Evolutionary conservation across 2,113 vertebrate genomes (phyloP), one percentile per base, ranked within the genome.

Genomic region (Neodontobutis hainanensis): DNA sequence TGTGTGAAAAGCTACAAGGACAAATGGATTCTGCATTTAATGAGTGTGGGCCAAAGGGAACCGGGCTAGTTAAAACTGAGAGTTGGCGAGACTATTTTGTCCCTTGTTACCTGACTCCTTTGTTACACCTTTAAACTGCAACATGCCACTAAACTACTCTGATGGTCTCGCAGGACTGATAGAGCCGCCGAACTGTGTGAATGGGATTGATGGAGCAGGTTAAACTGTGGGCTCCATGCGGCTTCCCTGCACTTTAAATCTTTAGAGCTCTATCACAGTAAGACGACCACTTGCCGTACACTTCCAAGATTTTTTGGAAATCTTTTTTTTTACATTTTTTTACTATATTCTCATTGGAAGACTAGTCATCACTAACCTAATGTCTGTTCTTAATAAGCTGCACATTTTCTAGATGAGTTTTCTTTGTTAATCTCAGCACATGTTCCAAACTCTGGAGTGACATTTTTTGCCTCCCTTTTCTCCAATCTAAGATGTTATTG

Each of bases 401-500:
- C 10, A 6, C 64, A 60, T 42, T 74, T 65, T 51, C 36, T 67
- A 83, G 10, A 61, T 70, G 52, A 66, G 51, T 12, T 80, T 57
- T 74, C 73, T 86, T 84, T 78, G 61, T 85, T 61, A 69, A 67
- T 10, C 27, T 42, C 5, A 59, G 57, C 68, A 32, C 65, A 15
- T 78, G 59, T 87, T 73, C 80, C 75, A 35, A 58, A 79, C 76
- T 77, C 78, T 66, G 49, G 40, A 65, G 63, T 9, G 74, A 59
- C 63, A 80, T 65, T 46, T 38, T 80, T 56, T 73, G 66, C 63
- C 56, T 69, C 53, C 75, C 51, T 81, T 48, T 61, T 51, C 60
- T 72, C 65, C 85, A n/a, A 91, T 90, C 92, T 90, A 85, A 94
- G 92, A 92, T 91, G 91, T 90, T 93, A 95, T 95, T 91, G 88